Base-by-base conservation (phyloP, 2,888 invertebrate genomes). In the Chrysolina americana region DNA sequence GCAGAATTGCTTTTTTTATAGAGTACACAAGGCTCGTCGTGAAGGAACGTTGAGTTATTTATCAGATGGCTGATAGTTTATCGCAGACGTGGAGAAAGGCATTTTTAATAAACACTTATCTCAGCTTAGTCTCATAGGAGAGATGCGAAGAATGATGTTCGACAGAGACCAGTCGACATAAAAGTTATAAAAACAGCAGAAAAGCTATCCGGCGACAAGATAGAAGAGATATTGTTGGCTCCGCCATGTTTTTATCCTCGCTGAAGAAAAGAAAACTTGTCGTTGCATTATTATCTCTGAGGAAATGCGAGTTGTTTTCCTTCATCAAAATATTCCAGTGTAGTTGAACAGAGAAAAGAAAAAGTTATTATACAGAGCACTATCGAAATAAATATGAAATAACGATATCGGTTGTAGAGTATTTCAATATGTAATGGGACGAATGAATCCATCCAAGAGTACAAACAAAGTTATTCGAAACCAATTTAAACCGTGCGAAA, bases 1-100 rank as follows among this genome's bases (percentile, higher is more conserved):
- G 75, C 69, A 68, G 65, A 75, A 75, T 75, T 75, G 69, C 75
- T 70, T 72, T 41, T 70, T 68, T 36, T 36, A 36, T 50, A 41
- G 21, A 66, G 70, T 75, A 75, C 70, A 66, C 56, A 72, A 62
- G 66, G 71, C 65, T 65, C 63, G 36, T 65, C 70, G 72, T 72
- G 59, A 68, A 75, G 48, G 47, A 21, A 62, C 53, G 47, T 53
- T 75, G 41, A 65, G 66, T 72, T 70, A 75, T 75, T 75, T 63
- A 75, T 17, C 8, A 53, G 53, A 41, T 21, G 21, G 65, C 21
- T 48, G n/a, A 65, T 28, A 65, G 41, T 53, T 36, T 17, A 68
- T 68, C 53, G 15, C 17, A 9, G 28, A 5, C 19, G 11, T 10
- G 11, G 1, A 28, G 48, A 65, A 44, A 0, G 41, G 44, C n/a